Percentiles rank a stretch among this genome's conserved stretches.
Evolutionary conservation across 2,797 vertebrate species (phyloP).

Genomic region (Leucoraja ocellata): DNA sequence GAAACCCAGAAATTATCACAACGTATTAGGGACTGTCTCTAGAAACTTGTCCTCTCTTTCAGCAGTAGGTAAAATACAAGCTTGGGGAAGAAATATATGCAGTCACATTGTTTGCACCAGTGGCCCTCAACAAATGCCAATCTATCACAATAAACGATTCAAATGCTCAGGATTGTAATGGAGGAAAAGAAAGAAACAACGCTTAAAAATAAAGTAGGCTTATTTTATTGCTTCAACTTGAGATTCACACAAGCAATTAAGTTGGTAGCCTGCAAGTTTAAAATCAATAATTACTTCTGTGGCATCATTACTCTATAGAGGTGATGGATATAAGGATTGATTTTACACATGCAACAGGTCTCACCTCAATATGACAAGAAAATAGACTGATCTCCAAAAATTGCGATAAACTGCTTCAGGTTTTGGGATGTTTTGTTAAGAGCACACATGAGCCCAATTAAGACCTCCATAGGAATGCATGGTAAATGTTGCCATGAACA

Average conservation of each 20-base stretch:
- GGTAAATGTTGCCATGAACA: neutral
- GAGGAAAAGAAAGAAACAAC: neutral
- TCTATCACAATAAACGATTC: neutral
- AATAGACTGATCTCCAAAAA: neutral
- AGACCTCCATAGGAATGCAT: neutral
- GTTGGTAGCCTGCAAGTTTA: neutral
- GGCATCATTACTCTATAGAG: neutral
- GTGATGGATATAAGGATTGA: neutral
- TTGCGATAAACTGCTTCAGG: neutral
- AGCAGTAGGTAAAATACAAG: neutral
- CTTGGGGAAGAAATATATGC: neutral
- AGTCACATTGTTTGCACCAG: neutral
- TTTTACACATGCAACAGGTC: neutral
- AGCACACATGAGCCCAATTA: neutral
- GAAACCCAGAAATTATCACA: neutral
- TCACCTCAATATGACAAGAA: neutral
- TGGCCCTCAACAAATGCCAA: neutral
- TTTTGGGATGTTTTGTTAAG: neutral
- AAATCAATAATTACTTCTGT: neutral
- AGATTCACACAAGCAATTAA: neutral
- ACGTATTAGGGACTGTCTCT: neutral
- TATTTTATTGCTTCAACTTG: neutral
- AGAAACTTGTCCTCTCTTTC: neutral
- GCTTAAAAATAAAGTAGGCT: neutral
- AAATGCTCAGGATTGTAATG: neutral